phyloP scores from a whole-genome alignment of 2,113 vertebrate genomes.

The Ia io region DNA sequence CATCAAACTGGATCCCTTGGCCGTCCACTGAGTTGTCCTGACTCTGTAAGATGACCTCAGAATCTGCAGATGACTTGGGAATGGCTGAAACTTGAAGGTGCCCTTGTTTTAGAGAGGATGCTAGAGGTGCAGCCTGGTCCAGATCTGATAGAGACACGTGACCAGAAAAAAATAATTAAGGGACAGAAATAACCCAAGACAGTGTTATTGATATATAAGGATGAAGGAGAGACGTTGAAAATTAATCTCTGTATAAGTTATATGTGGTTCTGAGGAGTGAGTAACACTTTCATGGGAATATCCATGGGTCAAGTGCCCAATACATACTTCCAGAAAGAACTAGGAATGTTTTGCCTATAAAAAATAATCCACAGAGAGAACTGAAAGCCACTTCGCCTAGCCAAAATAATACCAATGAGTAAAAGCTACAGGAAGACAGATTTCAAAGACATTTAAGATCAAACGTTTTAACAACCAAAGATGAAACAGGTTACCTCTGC shows the following conservation, averaged over 20 bases:
- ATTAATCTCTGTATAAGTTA: neutral
- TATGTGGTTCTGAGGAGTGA: neutral
- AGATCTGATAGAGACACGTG: neutral
- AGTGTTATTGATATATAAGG: neutral
- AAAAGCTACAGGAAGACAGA: neutral
- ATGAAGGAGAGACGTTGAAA: neutral
- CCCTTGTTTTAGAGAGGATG: neutral
- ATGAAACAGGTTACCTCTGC: neutral
- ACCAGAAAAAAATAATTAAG: neutral
- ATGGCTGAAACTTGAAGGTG: neutral
- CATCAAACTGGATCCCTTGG: neutral
- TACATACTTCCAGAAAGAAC: neutral
- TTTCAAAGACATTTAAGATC: neutral
- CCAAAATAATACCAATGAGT: neutral
- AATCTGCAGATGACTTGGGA: neutral
- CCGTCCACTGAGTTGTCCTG: neutral
- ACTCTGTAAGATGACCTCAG: neutral
- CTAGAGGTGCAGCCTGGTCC: neutral
- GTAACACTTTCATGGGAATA: neutral
- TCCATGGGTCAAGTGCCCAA: neutral
- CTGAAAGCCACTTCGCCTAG: neutral
- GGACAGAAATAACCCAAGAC: neutral
- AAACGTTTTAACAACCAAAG: neutral
- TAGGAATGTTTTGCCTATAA: neutral
- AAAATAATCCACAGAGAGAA: neutral